phyloP scores from a whole-genome alignment of 2,888 invertebrate genomes.

The Endotricha flammealis region DNA sequence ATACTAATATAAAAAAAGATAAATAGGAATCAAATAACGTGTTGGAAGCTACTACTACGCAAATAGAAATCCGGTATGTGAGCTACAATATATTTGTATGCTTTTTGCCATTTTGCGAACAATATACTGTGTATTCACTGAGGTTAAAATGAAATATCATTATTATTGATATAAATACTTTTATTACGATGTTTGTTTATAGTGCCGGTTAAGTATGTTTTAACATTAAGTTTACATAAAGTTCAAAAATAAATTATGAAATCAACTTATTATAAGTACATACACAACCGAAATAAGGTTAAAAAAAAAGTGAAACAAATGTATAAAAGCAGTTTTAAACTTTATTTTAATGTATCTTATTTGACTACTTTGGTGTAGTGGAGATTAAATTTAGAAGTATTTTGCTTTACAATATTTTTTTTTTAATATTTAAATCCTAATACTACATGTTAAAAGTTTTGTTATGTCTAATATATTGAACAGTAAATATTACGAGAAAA shows the following conservation, averaged over 20 bases:
- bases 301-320: conserved; percentile 47
- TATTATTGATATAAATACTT: conserved; percentile 65
- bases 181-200: conserved; percentile 68
- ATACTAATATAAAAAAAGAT: conserved; percentile 52
- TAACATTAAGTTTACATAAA: conserved; percentile 71
- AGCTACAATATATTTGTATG: conserved; percentile 48
- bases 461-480: conserved; percentile 33
- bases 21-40: conserved; percentile 49
- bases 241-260: conserved; percentile 58
- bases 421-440: conserved; percentile 36
- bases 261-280: conserved; percentile 77
- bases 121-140: conserved; percentile 25
- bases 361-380: conserved; percentile 63
- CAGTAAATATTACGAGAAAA: conserved; percentile 29
- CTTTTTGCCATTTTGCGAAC: conserved; percentile 16
- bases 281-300: conserved; percentile 73
- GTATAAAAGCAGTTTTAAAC: conserved; percentile 39
- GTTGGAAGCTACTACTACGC: conserved; percentile 64
- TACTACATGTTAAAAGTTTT: conserved; percentile 56
- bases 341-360: conserved; percentile 38
- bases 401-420: conserved; percentile 36
- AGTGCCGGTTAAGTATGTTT: conserved; percentile 74
- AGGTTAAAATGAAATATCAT: conserved; percentile 66
- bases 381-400: conserved; percentile 52
- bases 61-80: conserved; percentile 69